Evolutionary conservation across 2,113 vertebrate genomes (phyloP).

Genomic region (Paradoxurus hermaphroditus): DNA sequence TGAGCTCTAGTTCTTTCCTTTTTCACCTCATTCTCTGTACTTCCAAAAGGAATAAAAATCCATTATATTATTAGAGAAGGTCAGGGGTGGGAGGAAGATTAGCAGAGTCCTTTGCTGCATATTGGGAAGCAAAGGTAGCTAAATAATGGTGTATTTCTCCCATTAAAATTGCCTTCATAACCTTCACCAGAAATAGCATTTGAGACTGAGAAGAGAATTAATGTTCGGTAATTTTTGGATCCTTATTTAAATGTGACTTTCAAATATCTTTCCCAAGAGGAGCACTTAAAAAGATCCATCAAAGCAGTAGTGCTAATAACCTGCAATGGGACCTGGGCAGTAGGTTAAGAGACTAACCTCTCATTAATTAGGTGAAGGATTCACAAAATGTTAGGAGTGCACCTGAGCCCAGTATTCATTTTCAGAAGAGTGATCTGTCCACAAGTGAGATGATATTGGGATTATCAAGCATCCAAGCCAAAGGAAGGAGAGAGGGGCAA

Average conservation of each 20-base stretch:
- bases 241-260: constrained; percentile 81
- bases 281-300: constrained; percentile 71
- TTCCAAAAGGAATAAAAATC: constrained; percentile 50
- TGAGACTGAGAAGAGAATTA: constrained; percentile 67
- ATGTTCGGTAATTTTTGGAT: constrained; percentile 72
- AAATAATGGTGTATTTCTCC: constrained; percentile 67
- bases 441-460: constrained; percentile 17
- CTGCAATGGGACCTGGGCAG: constrained; percentile 62
- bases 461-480: not conserved
- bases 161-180: constrained; percentile 66
- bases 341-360: constrained; percentile 69
- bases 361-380: constrained; percentile 67
- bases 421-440: not conserved
- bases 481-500: not conserved
- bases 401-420: constrained; percentile 38
- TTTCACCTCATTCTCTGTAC: not conserved
- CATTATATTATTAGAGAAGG: constrained; percentile 46
- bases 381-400: constrained; percentile 40
- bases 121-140: constrained; percentile 51
- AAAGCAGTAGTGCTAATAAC: constrained; percentile 65
- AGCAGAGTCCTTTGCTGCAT: not conserved
- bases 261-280: constrained; percentile 76
- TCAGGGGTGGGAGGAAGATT: not conserved
- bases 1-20: constrained; percentile 2
- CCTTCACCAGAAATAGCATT: constrained; percentile 70